Percentiles rank a stretch among this genome's conserved stretches.
Evolutionary conservation across 2,888 invertebrate genomes (phyloP).

Genomic region (Ophion obscuratus): DNA sequence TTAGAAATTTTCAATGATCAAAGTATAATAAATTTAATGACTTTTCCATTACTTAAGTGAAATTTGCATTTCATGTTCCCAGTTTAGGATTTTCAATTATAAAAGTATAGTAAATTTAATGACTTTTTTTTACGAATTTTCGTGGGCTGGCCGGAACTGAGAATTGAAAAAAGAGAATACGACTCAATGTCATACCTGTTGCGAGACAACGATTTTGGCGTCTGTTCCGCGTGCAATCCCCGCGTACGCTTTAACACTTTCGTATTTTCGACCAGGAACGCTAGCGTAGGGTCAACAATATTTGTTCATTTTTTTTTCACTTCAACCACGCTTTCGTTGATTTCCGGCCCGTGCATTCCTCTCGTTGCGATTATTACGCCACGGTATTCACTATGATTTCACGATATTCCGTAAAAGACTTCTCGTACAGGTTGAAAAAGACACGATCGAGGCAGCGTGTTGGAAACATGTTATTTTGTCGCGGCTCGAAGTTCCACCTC

Average conservation of each 20-base stretch:
- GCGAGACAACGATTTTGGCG: conserved; percentile 48
- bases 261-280: not conserved
- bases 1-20: no score
- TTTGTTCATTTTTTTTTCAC: not conserved
- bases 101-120: no score
- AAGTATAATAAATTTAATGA: no score
- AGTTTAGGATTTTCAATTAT: no score
- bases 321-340: not conserved
- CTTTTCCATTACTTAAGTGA: no score
- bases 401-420: not conserved
- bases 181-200: conserved; percentile 51
- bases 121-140: not conserved
- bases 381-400: conserved; percentile 5
- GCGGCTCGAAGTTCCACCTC: not conserved
- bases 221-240: not conserved
- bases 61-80: no score
- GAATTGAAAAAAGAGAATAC: not conserved
- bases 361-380: not conserved
- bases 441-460: no score
- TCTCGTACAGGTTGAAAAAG: not conserved
- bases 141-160: not conserved
- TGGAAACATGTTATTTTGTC: conserved; percentile 7
- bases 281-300: not conserved
- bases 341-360: not conserved
- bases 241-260: not conserved